Evolutionary conservation across 2,888 invertebrate genomes (phyloP).

Genomic region (Cataglyphis rosenhaueri): DNA sequence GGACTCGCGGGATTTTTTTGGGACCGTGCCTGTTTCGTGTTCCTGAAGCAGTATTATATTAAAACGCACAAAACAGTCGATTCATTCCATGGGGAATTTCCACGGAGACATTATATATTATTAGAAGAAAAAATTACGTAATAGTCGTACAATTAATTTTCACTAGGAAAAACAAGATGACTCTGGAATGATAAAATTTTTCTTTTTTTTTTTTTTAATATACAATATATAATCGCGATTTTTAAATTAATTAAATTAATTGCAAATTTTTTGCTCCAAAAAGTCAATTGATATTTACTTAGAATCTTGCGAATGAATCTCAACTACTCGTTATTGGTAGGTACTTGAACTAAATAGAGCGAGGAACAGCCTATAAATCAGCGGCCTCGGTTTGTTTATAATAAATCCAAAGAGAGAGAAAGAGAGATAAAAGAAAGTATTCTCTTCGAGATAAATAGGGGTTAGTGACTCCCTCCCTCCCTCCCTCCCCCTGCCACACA

Average conservation of each 20-base stretch:
- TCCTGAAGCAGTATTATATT: conserved; percentile 29
- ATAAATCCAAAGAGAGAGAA: conserved; percentile 68
- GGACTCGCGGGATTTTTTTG: conserved; percentile 35
- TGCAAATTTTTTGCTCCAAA: not conserved
- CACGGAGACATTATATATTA: not conserved
- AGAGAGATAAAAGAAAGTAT: conserved; percentile 65
- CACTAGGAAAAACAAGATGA: not conserved
- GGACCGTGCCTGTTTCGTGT: conserved; percentile 1
- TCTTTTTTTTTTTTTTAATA: not conserved
- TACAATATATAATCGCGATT: not conserved
- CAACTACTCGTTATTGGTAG: conserved; percentile 39
- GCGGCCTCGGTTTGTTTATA: conserved; percentile 68
- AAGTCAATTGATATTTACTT: not conserved
- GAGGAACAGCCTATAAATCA: conserved; percentile 58
- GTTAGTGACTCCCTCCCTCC: conserved; percentile 77
- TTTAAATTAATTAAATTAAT: not conserved
- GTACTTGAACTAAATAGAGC: conserved; percentile 59
- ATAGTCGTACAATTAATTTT: not conserved
- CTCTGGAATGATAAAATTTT: not conserved
- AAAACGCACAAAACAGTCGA: conserved; percentile 11
- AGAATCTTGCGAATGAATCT: conserved; percentile 9
- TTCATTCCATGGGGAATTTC: not conserved
- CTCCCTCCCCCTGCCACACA: not conserved
- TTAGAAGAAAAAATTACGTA: not conserved
- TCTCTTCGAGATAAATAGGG: conserved; percentile 78